Conservation (phyloP, 1,140 invertebrate genomes). For the Tyrophagus putrescentiae region DNA sequence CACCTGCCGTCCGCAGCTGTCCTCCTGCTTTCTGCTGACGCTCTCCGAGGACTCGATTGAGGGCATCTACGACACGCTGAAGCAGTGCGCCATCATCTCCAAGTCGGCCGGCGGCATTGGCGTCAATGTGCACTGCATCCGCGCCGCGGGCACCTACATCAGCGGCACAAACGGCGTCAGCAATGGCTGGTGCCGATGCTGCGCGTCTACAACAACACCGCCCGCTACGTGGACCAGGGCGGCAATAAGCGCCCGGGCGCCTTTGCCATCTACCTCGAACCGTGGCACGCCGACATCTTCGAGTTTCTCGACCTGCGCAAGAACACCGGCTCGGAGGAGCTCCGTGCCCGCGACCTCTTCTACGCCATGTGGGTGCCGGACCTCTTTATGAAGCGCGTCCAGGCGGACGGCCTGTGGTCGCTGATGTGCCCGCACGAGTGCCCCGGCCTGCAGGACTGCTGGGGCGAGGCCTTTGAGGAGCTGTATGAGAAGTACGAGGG, state of each 20-base stretch:
- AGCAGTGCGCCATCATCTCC: constrained; percentile 86
- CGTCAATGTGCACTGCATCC: constrained; percentile 87
- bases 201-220: constrained; percentile 87
- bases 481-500: constrained; percentile 80
- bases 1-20: constrained; percentile 76
- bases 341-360: constrained; percentile 86
- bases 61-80: constrained; percentile 90
- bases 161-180: constrained; percentile 86
- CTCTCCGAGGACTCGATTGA: constrained; percentile 95
- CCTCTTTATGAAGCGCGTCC: constrained; percentile 92
- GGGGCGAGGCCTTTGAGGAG: constrained; percentile 85
- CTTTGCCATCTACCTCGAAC: constrained; percentile 96
- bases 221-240: constrained; percentile 93
- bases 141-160: constrained; percentile 78
- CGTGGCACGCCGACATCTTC: constrained; percentile 96
- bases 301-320: constrained; percentile 87
- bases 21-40: constrained; percentile 83
- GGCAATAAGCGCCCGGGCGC: constrained; percentile 73
- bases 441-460: constrained; percentile 74
- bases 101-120: constrained; percentile 96
- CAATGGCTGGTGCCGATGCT: constrained; percentile 97
- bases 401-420: constrained; percentile 71
- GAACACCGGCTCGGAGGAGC: constrained; percentile 86
- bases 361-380: constrained; percentile 97
- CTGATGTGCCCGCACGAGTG: constrained; percentile 92